These are phyloP conservation scores for sheep (Ovis aries) DNA, from an alignment of 2,113 vertebrate species.

Conservation along the genomic window ARS-UI_Ramb_v3.0 NC_056064.1:38688001-38688500, in stretches of 20 bases:
- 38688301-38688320: background rate
- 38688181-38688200: background rate
- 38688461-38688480: background rate
- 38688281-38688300: background rate
- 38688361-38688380: background rate
- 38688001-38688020: background rate
- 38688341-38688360: background rate
- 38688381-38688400: background rate
- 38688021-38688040: conserved; percentile 9
- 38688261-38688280: background rate
- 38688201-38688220: background rate
- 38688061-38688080: background rate
- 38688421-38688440: background rate
- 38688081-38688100: conserved; percentile 24
- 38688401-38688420: background rate
- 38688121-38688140: conserved; percentile 13
- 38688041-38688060: background rate
- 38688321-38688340: background rate
- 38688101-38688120: background rate
- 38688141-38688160: background rate
- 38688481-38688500: background rate
- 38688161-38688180: background rate
- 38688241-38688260: background rate
- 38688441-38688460: background rate
- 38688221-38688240: background rate